These are phyloP conservation scores for Amblyornis subalaris DNA, from an alignment of 2,113 vertebrate genomes.

Conservation along the genomic window DNA sequence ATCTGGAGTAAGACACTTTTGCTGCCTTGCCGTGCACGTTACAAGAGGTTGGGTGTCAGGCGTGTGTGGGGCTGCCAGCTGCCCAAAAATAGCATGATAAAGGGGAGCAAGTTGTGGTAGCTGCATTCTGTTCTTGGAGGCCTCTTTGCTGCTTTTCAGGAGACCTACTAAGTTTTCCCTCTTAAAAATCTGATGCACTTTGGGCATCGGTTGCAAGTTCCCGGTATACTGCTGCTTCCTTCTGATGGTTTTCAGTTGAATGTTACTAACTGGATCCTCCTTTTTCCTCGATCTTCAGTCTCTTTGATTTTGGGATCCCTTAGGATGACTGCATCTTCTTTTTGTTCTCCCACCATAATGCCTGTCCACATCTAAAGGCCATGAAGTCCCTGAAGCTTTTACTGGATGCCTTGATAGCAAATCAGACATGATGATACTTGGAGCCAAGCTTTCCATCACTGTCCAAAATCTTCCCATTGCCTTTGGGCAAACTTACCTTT, in stretches of 20 bases:
- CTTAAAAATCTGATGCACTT: not conserved
- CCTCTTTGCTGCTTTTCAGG: not conserved
- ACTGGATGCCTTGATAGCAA: not conserved
- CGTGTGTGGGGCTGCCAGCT: fast-evolving
- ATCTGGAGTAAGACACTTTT: not conserved
- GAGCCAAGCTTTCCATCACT: not conserved
- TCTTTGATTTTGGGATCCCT: not conserved
- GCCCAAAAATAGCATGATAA: not conserved
- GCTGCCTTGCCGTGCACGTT: not conserved
- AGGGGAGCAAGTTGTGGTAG: not conserved
- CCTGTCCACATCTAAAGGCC: not conserved
- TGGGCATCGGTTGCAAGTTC: not conserved
- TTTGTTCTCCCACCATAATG: not conserved
- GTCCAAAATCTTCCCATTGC: not conserved
- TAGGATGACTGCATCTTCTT: not conserved
- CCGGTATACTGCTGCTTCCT: not conserved
- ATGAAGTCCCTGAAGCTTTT: not conserved
- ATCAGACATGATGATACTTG: fast-evolving
- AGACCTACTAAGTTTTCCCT: not conserved
- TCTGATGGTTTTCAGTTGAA: not conserved
- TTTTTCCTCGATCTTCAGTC: not conserved
- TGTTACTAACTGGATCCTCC: not conserved
- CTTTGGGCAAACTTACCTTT: not conserved
- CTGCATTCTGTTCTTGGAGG: not conserved
- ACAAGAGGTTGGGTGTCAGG: not conserved